Conservation (phyloP, 2,888 invertebrate genomes). For the Mantis religiosa region DNA sequence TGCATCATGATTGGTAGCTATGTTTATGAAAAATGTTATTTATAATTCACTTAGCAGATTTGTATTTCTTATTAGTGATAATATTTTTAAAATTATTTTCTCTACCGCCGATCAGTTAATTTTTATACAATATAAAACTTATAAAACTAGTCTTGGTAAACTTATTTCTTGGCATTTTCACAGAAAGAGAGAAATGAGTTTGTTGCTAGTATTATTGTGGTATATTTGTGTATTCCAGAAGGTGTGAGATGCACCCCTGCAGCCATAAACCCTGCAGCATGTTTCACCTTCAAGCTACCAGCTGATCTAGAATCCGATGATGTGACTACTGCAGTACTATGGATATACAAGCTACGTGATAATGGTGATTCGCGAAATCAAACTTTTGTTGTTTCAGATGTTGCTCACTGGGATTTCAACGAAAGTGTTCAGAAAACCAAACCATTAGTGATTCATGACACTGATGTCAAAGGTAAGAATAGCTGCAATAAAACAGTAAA, state of each 20-base stretch:
- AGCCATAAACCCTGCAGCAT: slow-evolving; percentile 53
- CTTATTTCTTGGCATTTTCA: no score
- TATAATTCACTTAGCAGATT: no score
- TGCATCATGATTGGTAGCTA: no score
- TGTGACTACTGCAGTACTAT: slow-evolving; percentile 72
- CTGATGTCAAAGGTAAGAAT: slow-evolving; percentile 59
- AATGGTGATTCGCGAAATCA: slow-evolving; percentile 63
- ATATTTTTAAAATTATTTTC: no score
- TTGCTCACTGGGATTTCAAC: slow-evolving; percentile 39
- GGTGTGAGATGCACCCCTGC: slow-evolving; percentile 9
- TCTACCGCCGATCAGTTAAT: no score
- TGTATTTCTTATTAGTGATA: no score
- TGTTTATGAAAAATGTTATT: no score
- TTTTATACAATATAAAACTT: no score
- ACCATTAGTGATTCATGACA: slow-evolving; percentile 73
- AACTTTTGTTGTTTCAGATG: slow-evolving; percentile 73
- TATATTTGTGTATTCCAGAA: slow-evolving; percentile 22
- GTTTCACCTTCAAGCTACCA: slow-evolving; percentile 73
- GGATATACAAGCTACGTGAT: slow-evolving; percentile 67
- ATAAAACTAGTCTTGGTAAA: no score
- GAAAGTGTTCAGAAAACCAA: slow-evolving; percentile 70
- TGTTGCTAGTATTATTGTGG: no score
- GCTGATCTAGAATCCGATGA: slow-evolving; percentile 69
- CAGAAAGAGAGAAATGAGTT: no score
- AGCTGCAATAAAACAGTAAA: neutral